These are phyloP conservation scores for Pachyuromys duprasi DNA, from an alignment of 2,797 vertebrate species.

Conservation along the genomic window DNA sequence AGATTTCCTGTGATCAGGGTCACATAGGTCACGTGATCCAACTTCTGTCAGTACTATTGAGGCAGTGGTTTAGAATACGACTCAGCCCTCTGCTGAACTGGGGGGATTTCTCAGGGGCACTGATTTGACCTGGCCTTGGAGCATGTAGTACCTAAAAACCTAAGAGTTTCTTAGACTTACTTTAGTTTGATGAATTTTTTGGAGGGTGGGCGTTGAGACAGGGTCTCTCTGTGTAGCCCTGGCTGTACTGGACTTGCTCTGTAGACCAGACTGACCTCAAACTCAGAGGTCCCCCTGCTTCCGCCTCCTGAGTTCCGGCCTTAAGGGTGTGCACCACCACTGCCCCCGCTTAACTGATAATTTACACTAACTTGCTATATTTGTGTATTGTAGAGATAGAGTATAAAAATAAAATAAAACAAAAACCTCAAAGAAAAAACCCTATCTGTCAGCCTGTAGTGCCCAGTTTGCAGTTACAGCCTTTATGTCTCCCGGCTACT, in stretches of 20 bases:
- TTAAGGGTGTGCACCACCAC: neutral
- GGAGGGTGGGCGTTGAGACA: neutral
- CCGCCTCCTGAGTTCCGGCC: neutral
- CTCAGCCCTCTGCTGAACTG: conserved; percentile 59
- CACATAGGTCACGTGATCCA: conserved; percentile 74
- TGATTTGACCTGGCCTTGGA: neutral
- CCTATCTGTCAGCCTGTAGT: neutral
- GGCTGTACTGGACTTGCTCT: neutral
- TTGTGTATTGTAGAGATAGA: conserved; percentile 28
- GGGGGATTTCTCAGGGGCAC: conserved; percentile 53
- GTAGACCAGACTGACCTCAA: neutral
- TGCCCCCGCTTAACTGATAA: neutral
- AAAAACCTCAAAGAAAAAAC: neutral
- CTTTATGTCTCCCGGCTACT: neutral
- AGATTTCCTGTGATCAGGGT: conserved; percentile 59
- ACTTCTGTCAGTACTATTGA: conserved; percentile 60
- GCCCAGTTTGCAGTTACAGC: neutral
- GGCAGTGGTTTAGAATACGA: conserved; percentile 66
- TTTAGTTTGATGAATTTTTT: conserved; percentile 47
- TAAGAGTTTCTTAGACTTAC: conserved; percentile 13
- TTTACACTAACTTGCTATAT: conserved; percentile 41
- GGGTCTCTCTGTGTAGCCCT: neutral
- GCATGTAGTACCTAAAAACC: neutral
- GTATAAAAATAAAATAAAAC: conserved; percentile 30
- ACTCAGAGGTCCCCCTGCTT: neutral